Percentiles rank a stretch among this genome's conserved stretches.
phyloP scores from a whole-genome alignment of 1,140 invertebrate genomes.

The Lerema accius region DNA sequence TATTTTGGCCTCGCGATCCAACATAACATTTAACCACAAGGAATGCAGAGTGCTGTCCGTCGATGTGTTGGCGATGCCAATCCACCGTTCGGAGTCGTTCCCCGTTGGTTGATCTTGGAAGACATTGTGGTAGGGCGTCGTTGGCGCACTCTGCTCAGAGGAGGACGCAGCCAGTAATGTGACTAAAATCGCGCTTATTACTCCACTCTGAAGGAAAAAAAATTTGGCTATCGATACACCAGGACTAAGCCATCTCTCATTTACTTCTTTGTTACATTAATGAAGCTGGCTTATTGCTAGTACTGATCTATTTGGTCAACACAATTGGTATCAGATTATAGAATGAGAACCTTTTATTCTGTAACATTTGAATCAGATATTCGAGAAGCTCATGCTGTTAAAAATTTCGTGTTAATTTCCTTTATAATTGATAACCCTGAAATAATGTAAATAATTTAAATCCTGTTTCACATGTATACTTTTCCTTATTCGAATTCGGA shows the following conservation, averaged over 20 bases:
- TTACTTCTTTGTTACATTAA: too few relatives aligned
- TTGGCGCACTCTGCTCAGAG: constrained; percentile 50
- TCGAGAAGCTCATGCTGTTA: too few relatives aligned
- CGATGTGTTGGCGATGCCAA: constrained; percentile 67
- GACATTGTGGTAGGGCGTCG: constrained; percentile 74
- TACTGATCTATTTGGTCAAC: too few relatives aligned
- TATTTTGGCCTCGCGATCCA: constrained; percentile 74
- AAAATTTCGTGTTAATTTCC: not conserved
- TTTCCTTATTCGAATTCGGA: constrained; percentile 12
- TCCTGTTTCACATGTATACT: constrained; percentile 10
- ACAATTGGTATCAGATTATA: too few relatives aligned
- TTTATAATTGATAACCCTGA: not conserved
- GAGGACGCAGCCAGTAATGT: constrained; percentile 32
- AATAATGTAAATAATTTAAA: not conserved
- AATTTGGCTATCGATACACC: too few relatives aligned
- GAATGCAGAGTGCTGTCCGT: constrained; percentile 75
- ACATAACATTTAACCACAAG: constrained; percentile 73
- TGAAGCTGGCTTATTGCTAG: too few relatives aligned
- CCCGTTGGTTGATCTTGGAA: constrained; percentile 71
- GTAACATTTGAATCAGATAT: too few relatives aligned
- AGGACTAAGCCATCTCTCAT: too few relatives aligned
- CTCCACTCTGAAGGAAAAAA: too few relatives aligned
- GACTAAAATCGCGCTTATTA: constrained; percentile 20
- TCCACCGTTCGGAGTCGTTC: constrained; percentile 68
- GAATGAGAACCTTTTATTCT: too few relatives aligned